A percentile compares a stretch with the other conserved stretches of the same genome.
These are phyloP conservation scores for Pantherophis vulpinus DNA, from an alignment of 2,797 vertebrate species.

Conservation along the genomic window DNA sequence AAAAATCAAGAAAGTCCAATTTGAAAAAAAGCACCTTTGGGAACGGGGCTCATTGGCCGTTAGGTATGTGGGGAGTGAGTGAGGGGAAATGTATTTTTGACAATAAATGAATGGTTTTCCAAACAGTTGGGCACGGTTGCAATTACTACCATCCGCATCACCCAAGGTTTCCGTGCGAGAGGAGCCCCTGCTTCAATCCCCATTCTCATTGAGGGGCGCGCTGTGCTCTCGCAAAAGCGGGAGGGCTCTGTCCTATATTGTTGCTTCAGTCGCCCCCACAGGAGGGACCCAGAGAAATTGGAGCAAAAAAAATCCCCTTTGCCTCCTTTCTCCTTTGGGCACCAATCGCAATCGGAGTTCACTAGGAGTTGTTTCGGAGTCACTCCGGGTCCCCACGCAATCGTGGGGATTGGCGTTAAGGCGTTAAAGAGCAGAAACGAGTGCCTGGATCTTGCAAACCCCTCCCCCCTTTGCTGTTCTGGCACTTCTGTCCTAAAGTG, in stretches of 20 bases:
- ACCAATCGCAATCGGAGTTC: neutral
- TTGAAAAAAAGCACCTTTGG: no score
- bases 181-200: no score
- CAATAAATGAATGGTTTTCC: constrained; percentile 18
- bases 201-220: no score
- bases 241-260: no score
- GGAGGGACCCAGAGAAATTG: neutral
- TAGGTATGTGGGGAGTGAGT: neutral
- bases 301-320: no score
- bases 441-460: neutral
- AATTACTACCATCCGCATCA: no score
- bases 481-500: no score
- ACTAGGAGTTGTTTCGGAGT: neutral
- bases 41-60: constrained; percentile 51
- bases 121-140: neutral
- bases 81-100: neutral
- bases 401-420: neutral
- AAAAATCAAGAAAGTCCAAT: no score
- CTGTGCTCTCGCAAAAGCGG: no score
- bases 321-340: no score
- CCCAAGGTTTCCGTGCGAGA: no score
- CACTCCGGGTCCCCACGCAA: neutral
- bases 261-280: no score
- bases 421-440: neutral
- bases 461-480: neutral